Evolutionary conservation across 2,888 invertebrate genomes (phyloP).

Genomic region (Rhabditophanes sp.): DNA sequence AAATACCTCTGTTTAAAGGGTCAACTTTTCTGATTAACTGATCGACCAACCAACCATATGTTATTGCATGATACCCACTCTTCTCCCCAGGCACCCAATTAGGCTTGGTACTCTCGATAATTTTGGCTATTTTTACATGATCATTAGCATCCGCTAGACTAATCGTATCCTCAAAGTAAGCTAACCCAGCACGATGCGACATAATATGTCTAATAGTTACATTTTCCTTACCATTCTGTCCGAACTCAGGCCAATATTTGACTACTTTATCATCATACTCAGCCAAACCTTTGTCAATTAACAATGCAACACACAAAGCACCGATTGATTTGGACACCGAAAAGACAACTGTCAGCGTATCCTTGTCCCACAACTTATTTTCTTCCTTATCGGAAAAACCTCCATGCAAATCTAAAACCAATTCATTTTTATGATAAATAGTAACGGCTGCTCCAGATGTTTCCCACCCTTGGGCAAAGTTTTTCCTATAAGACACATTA

Average conservation of each 20-base stretch:
- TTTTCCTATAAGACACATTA: slow-evolving; percentile 38
- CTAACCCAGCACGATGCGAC: slow-evolving; percentile 45
- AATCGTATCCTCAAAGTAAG: slow-evolving; percentile 40
- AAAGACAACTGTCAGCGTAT: slow-evolving; percentile 12
- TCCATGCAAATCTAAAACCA: slow-evolving; percentile 47
- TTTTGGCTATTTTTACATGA: slow-evolving; percentile 36
- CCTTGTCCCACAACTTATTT: slow-evolving; percentile 35
- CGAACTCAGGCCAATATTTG: slow-evolving; percentile 48
- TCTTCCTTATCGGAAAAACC: slow-evolving; percentile 38
- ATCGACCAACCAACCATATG: slow-evolving; percentile 47
- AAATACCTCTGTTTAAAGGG: slow-evolving; percentile 43
- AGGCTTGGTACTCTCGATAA: slow-evolving; percentile 42
- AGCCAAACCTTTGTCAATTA: slow-evolving; percentile 42
- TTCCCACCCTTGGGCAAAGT: slow-evolving; percentile 44
- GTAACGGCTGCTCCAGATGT: slow-evolving; percentile 45
- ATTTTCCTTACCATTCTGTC: slow-evolving; percentile 46
- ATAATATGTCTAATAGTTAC: slow-evolving; percentile 45
- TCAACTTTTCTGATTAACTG: slow-evolving; percentile 45
- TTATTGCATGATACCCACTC: slow-evolving; percentile 46
- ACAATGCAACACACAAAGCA: slow-evolving; percentile 1
- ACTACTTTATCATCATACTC: slow-evolving; percentile 44
- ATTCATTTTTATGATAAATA: slow-evolving; percentile 46
- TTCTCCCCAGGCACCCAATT: slow-evolving; percentile 33
- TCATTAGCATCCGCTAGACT: slow-evolving; percentile 36
- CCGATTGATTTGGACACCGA: slow-evolving; percentile 9